Conservation (phyloP, 2,888 invertebrate genomes). For the Labia minor region DNA sequence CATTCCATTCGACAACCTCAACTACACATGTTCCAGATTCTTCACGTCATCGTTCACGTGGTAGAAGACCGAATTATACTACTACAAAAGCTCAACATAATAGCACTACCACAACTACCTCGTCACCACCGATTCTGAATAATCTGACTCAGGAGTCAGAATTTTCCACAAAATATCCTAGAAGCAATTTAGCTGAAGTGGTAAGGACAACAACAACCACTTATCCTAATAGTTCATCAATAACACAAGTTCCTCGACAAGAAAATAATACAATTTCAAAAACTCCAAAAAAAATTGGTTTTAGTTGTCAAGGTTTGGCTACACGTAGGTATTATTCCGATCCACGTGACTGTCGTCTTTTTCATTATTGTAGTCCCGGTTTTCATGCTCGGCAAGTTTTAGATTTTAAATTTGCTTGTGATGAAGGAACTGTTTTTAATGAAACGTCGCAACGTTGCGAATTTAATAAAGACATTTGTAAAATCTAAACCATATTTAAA, state of each 20-base stretch:
- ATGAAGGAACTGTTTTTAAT: slow-evolving; percentile 45
- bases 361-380: slow-evolving; percentile 51
- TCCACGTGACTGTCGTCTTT: slow-evolving; percentile 45
- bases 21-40: slow-evolving; percentile 16
- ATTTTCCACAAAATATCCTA: not conserved
- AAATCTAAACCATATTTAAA: not conserved
- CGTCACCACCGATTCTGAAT: not conserved
- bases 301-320: slow-evolving; percentile 44
- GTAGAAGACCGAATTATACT: slow-evolving; percentile 24
- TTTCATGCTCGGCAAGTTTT: slow-evolving; percentile 44
- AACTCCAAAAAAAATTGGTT: slow-evolving; percentile 33
- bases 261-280: slow-evolving; percentile 15
- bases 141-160: not conserved
- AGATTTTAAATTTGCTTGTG: slow-evolving; percentile 50
- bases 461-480: not conserved
- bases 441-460: slow-evolving; percentile 33
- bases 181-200: not conserved
- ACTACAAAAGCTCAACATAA: not conserved
- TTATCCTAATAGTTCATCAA: not conserved
- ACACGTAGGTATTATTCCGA: slow-evolving; percentile 48
- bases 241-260: not conserved
- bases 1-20: slow-evolving; percentile 21
- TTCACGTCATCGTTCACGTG: slow-evolving; percentile 22
- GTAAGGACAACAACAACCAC: not conserved
- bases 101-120: not conserved